Conservation (phyloP, 2,113 vertebrate species). For the Antigone vipio region DNA sequence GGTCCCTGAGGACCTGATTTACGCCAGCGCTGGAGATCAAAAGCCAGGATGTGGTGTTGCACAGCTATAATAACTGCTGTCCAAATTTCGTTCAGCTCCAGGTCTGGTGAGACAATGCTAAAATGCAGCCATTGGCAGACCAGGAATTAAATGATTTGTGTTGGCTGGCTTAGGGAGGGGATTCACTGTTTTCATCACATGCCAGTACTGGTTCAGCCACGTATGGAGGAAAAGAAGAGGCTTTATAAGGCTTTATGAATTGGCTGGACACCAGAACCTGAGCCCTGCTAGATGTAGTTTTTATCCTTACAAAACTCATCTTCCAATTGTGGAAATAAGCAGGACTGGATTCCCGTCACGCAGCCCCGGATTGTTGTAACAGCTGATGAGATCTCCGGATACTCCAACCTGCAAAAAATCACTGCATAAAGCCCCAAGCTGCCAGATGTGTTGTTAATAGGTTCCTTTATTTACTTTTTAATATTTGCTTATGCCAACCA, state of each 20-base stretch:
- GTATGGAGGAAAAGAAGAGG: not conserved
- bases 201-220: not conserved
- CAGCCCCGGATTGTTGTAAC: not conserved
- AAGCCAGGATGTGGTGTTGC: slow-evolving; percentile 53
- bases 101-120: slow-evolving; percentile 34
- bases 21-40: slow-evolving; percentile 40
- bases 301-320: not conserved
- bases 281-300: not conserved
- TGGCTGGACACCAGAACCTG: not conserved
- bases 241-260: slow-evolving; percentile 6
- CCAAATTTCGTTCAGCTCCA: slow-evolving; percentile 1
- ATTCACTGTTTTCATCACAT: not conserved
- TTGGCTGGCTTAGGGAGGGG: slow-evolving; percentile 2
- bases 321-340: not conserved
- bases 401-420: not conserved
- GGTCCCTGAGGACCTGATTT: slow-evolving; percentile 8
- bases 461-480: not conserved
- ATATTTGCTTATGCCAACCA: not conserved
- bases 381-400: not conserved
- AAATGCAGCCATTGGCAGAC: not conserved
- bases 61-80: not conserved
- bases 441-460: not conserved
- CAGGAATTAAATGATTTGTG: not conserved
- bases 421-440: not conserved
- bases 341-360: not conserved